Evolutionary conservation across 2,888 invertebrate genomes (phyloP).

Genomic region (Pandemis corylana): DNA sequence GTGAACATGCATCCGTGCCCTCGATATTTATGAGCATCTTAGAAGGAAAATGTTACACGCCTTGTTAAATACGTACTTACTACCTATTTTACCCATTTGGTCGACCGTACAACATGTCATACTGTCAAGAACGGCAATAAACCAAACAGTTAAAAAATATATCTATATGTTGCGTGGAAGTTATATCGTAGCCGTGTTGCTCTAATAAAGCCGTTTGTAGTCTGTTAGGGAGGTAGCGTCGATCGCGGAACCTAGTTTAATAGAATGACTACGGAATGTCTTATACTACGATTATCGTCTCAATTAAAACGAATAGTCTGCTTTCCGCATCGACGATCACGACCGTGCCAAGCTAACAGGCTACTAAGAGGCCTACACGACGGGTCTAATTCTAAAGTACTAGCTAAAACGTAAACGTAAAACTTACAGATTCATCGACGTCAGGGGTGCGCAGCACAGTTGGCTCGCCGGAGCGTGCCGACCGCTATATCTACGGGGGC

Average conservation of each 20-base stretch:
- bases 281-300: no score
- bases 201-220: neutral
- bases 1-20: slow-evolving; percentile 4
- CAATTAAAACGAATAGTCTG: no score
- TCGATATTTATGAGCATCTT: slow-evolving; percentile 10
- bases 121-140: neutral
- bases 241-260: no score
- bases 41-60: slow-evolving; percentile 2
- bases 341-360: neutral
- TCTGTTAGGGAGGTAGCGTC: no score
- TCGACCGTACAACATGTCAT: neutral
- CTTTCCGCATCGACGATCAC: neutral
- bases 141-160: neutral
- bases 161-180: neutral
- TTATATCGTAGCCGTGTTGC: neutral
- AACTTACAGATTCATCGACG: slow-evolving; percentile 61
- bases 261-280: no score
- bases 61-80: neutral
- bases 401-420: neutral
- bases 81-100: neutral
- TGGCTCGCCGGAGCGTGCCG: slow-evolving; percentile 67
- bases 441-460: slow-evolving; percentile 69
- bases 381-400: neutral
- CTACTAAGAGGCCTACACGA: neutral
- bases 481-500: slow-evolving; percentile 84